Base-by-base conservation (phyloP, 2,797 vertebrate genomes). In the Catostomus latipinnis region DNA sequence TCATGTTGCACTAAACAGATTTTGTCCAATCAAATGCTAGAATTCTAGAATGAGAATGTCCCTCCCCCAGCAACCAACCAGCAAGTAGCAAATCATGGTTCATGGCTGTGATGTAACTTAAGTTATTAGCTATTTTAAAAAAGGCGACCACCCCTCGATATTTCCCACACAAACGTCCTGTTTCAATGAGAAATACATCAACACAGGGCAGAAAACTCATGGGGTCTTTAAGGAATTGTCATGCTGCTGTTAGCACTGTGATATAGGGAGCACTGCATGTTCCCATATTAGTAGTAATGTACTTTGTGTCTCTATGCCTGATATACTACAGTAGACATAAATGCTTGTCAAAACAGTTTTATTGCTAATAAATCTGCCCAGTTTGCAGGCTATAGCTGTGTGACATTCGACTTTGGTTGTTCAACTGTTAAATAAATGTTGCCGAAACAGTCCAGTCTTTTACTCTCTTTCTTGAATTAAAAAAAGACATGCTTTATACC, bases 391-490 rank as follows among this genome's bases (percentile, higher is more conserved):
- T 67, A 14, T 8, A 60, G 8, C 14, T 45, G 8, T 60, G 54
- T 14, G 18, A 56, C 14, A 68, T 68, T 34, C 11, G 12, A 60
- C 45, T 50, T 8, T 22, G 22, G 8, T 16, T n/a, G 18, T 49
- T 77, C 18, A 3, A 1, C 62, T 57, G 43, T 66, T 75, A 18
- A 16, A 48, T 53, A 53, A 53, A 63, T 53, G 22, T 74, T 60
- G 48, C 11, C 45, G 14, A 22, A 72, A 49, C 45, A 57, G 70
- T 18, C 53, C 13, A 16, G n/a, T 5, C n/a, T 58, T 48, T 58
- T 57, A 34, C 10, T 72, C 6, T 8, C 0, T 16, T 49, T 50
- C 11, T 60, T 49, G 0, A 54, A 74, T 22, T 74, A 56, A 65
- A 74, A 73, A 46, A 43, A 43, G 18, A 62, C 48, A 54, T 70